phyloP scores from a whole-genome alignment of 2,797 vertebrate genomes.

The Urocyon cinereoargenteus region DNA sequence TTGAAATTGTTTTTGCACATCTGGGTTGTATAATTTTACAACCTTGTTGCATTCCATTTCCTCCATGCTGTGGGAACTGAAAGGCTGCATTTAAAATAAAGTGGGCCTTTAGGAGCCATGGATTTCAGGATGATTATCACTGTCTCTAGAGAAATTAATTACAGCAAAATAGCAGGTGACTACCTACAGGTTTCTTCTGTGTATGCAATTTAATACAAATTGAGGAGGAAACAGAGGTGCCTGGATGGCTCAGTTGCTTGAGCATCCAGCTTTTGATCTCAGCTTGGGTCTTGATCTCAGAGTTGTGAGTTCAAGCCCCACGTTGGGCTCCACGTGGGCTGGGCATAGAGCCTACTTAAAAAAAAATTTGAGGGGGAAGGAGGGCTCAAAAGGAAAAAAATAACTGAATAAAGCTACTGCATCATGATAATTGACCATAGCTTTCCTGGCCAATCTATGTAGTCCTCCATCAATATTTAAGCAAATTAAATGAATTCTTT shows the following conservation, averaged over 20 bases:
- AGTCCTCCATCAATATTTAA: background rate
- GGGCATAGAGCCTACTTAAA: background rate
- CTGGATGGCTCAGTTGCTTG: background rate
- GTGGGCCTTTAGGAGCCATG: background rate
- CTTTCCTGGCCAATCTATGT: background rate
- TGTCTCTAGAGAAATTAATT: conserved; percentile 22
- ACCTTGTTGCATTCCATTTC: background rate
- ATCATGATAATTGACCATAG: background rate
- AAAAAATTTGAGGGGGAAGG: background rate
- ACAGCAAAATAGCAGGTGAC: background rate
- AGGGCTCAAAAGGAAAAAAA: background rate
- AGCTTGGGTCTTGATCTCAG: background rate
- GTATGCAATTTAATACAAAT: background rate
- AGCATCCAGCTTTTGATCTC: background rate
- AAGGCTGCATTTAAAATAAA: background rate
- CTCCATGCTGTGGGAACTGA: background rate
- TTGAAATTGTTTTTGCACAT: background rate
- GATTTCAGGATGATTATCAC: background rate
- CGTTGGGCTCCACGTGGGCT: background rate
- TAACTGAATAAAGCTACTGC: background rate
- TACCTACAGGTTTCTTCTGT: background rate
- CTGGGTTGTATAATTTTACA: background rate
- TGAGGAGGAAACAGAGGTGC: background rate
- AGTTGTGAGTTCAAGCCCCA: background rate
- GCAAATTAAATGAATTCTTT: background rate